Evolutionary conservation across 2,888 invertebrate genomes (phyloP), one percentile per base, ranked within the genome.

Genomic region (Caenorhabditis virilis): DNA sequence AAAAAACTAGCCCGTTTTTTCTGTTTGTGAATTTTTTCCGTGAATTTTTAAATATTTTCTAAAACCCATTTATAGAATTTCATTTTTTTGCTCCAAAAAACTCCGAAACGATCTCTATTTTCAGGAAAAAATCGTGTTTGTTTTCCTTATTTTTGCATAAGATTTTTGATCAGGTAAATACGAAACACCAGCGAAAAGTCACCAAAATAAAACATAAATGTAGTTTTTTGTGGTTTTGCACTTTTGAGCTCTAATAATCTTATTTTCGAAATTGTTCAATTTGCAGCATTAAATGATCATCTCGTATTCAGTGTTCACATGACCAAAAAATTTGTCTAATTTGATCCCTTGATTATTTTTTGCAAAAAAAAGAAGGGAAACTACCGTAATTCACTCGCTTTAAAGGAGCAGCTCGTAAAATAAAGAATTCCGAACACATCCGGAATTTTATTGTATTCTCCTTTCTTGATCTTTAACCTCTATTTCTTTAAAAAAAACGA

Each of bases 401-500:
- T 26, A 41, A 41, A 47, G 5, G 7, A 5, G 11, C n/a, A n/a
- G 5, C 36, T n/a, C 36, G 36, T 7, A n/a, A 7, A n/a, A n/a
- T 13, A 9, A 36, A 36, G 5, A 36, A 36, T n/a, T 25, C 20
- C 49, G 49, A 56, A 49, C 50, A 51, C 57, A 51, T 51, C 50
- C 20, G 15, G 22, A 20, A 7, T 35, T 43, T 55, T 42, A 23
- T 20, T 48, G 16, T 23, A 30, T 23, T 13, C n/a, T 45, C 30
- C 26, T 27, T 46, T 52, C 26, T 42, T 48, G 47, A 48, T 43
- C 35, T 59, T 42, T 46, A 47, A 36, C 22, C 20, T 15, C 25
- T 41, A 33, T 20, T 16, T 38, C 30, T 16, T 33, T 23, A n/a
- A 18, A 38, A 43, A 57, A 49, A 25, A 25, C 13, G 9, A n/a